phyloP scores from a whole-genome alignment of 2,888 invertebrate genomes.

The Furcula furcula region DNA sequence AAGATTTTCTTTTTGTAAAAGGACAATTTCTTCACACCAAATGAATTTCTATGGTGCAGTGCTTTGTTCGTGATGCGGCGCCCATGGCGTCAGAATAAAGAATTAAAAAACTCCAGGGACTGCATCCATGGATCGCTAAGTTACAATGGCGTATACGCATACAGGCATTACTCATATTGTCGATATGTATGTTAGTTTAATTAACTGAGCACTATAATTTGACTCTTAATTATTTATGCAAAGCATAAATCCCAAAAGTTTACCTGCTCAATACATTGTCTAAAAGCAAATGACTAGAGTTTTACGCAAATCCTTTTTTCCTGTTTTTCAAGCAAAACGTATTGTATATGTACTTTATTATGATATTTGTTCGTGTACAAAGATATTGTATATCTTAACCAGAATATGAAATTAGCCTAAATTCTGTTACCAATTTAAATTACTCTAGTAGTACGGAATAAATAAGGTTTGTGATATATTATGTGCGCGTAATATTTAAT shows the following conservation, averaged over 20 bases:
- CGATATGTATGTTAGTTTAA: constrained; percentile 25
- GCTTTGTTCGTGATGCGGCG: no score
- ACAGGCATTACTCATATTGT: constrained; percentile 24
- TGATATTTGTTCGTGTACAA: not conserved
- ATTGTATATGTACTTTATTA: not conserved
- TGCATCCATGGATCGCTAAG: constrained; percentile 28
- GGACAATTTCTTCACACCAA: no score
- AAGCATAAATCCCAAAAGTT: constrained; percentile 24
- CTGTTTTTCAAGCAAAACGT: constrained; percentile 1
- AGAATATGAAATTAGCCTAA: no score
- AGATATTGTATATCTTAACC: no score
- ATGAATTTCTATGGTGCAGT: no score
- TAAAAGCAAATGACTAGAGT: constrained; percentile 37
- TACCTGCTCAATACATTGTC: constrained; percentile 15
- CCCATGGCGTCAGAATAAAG: no score
- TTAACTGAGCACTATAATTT: constrained; percentile 32
- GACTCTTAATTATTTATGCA: constrained; percentile 22
- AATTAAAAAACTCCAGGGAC: constrained; percentile 9
- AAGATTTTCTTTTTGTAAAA: no score
- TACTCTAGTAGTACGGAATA: no score
- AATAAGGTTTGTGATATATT: no score
- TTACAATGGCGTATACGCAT: constrained; percentile 39
- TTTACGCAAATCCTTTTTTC: constrained; percentile 15
- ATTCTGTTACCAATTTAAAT: no score
- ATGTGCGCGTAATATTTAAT: no score